Base-by-base conservation (phyloP, 2,113 vertebrate genomes). In the Notothenia rossii region DNA sequence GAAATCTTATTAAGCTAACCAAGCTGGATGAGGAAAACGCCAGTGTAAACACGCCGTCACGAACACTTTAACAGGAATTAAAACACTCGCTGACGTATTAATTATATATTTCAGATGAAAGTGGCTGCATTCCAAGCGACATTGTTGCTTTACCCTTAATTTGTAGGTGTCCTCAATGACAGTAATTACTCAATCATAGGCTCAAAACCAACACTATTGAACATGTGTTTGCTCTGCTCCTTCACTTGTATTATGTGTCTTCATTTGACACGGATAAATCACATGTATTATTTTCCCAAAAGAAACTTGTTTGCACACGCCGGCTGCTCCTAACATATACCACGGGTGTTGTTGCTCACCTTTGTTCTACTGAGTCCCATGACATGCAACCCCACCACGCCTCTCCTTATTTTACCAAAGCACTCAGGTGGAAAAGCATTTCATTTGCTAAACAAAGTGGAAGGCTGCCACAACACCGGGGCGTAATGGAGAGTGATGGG, bases 401-500 rank as follows among this genome's bases (percentile, higher is more conserved):
- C 83, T 81, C 83, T 55, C 75, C 72, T 88, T 80, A 87, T 90
- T 91, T 87, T 84, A 77, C 49, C 9, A 5, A 73, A 50, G 81
- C 82, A 63, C 77, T 93, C 81, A 90, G 81, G 91, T 93, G 87
- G 89, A 94, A 93, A 95, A 95, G 61, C 77, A 88, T 94, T 95
- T 95, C 55, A 93, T 94, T 95, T 94, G 81, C 90, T 92, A 92
- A 93, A 95, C 93, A 95, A 94, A 95, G 84, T 87, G 85, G 88
- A 92, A 92, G 81, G 89, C 82, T 94, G 88, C 69, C 90, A 94
- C 90, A 95, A 77, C 88, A 82, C 78, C 89, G 84, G 85, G 75
- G 70, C 59, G 67, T 94, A 95, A 95, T 91, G 89, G 93, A 95
- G 93, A 94, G 81, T 94, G 95, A 95, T 93, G 88, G 89, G 87